Evolutionary conservation across 2,113 vertebrate species (phyloP), one percentile per base, ranked within the genome.

Genomic region (Aegithalos caudatus): DNA sequence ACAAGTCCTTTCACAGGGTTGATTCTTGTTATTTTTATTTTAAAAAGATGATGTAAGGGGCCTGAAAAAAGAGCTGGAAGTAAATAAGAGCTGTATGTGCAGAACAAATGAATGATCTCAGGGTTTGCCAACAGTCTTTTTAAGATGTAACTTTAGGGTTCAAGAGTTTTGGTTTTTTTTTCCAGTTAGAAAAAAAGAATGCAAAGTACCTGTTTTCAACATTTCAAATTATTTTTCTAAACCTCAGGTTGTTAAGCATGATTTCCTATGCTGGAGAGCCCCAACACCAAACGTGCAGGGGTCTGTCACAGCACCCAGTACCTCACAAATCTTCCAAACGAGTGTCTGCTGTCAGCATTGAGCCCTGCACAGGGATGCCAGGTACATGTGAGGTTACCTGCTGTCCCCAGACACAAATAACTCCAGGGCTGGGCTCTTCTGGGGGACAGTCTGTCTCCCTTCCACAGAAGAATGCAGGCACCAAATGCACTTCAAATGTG

Each of bases 271-370:
- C 84, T 17, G 28, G 37, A 64, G 8, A 85, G 10, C 22, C 73
- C 14, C 23, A 61, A 12, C 18, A 48, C 31, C 31, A 42, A 37
- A 65, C 2, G 4, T 2, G 1, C 66, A 19, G 24, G 21, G 23
- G 2, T 54, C 14, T 25, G 48, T 31, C 6, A 3, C 1, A 14
- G 50, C 17, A 44, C 37, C 28, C 22, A 5, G 33, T 8, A 40
- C 40, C 50, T 15, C 42, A 22, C 12, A 38, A 38, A 77, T 7
- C 51, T 11, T 17, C 33, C 40, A 48, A 25, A 22, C 0, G 0
- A 40, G 28, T 9, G 16, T 31, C 10, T 53, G 35, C 69, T 65
- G 58, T 20, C 47, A 72, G 50, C 6, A 0, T 0, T 28, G 60
- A 60, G 45, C 58, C 45, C 58, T 40, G 80, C 40, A 13, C 15